Conservation (phyloP, 2,797 vertebrate genomes). For the Tiaroga cobitis region DNA sequence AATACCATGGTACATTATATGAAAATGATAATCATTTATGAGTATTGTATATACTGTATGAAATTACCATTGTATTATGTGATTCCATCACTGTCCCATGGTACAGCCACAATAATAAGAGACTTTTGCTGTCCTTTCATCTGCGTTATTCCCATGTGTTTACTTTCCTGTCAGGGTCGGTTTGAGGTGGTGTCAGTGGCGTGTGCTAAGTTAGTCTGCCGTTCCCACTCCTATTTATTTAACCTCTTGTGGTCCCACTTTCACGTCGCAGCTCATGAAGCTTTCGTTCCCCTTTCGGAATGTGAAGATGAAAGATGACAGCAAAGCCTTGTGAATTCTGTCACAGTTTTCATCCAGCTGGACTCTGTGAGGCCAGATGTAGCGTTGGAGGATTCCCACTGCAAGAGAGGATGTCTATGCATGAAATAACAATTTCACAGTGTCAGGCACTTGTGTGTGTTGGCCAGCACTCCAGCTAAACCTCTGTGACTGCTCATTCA, state of each 20-base stretch:
- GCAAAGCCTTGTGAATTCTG: slow-evolving; percentile 38
- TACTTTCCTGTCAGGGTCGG: slow-evolving; percentile 63
- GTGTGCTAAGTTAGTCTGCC: slow-evolving; percentile 61
- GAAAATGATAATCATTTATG: background rate
- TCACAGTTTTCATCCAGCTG: slow-evolving; percentile 39
- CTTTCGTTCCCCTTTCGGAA: slow-evolving; percentile 37
- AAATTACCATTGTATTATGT: background rate
- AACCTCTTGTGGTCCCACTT: slow-evolving; percentile 60
- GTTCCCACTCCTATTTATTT: slow-evolving; percentile 65
- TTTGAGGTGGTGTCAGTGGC: slow-evolving; percentile 64
- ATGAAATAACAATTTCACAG: slow-evolving; percentile 49
- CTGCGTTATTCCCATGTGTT: slow-evolving; percentile 60
- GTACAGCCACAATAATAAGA: background rate
- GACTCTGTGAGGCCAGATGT: slow-evolving; percentile 24
- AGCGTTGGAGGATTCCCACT: slow-evolving; percentile 25
- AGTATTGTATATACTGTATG: background rate
- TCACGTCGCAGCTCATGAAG: slow-evolving; percentile 27
- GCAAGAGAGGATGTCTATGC: slow-evolving; percentile 41
- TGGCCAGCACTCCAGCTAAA: slow-evolving; percentile 41
- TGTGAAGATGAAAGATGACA: slow-evolving; percentile 41
- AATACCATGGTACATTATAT: background rate
- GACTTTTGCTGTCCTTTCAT: slow-evolving; percentile 9
- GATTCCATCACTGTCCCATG: background rate
- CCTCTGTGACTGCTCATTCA: slow-evolving; percentile 43
- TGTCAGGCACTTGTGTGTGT: slow-evolving; percentile 43